These are phyloP conservation scores for Synergus itoensis DNA, from an alignment of 2,888 invertebrate species.

Conservation along the genomic window DNA sequence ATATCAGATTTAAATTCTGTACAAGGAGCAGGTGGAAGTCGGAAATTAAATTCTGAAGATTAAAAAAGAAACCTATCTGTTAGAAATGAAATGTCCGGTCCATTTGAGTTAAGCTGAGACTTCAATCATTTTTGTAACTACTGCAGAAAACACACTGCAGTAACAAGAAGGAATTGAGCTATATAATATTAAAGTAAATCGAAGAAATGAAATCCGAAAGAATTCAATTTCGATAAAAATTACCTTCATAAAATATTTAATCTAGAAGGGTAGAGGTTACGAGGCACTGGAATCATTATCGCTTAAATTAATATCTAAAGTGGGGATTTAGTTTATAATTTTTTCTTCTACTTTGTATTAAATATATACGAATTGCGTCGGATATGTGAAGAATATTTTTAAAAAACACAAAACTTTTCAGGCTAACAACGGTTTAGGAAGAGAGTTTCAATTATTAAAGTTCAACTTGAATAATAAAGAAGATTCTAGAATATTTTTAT, in stretches of 20 bases:
- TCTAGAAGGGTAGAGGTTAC: neutral
- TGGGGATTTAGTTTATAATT: neutral
- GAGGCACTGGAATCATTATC: neutral
- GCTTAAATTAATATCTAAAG: neutral
- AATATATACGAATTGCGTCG: too few species aligned
- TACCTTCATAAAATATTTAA: conserved; percentile 8
- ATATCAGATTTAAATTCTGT: neutral
- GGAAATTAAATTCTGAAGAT: neutral
- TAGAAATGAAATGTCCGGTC: neutral
- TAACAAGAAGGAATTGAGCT: neutral
- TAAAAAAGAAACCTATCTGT: neutral
- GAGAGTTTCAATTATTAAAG: neutral
- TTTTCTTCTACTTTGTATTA: neutral
- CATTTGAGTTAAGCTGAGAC: neutral
- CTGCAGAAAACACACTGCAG: neutral
- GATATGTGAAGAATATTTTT: too few species aligned
- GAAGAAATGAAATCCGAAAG: conserved; percentile 1
- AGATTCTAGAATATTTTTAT: neutral
- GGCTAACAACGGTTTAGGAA: too few species aligned
- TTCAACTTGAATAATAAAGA: neutral
- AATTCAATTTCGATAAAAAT: conserved; percentile 6
- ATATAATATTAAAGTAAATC: conserved; percentile 3
- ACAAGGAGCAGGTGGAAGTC: neutral
- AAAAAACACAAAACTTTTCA: too few species aligned
- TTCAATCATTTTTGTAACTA: conserved; percentile 1